Base-by-base conservation (phyloP, 2,797 vertebrate species). In the Myotis myotis region DNA sequence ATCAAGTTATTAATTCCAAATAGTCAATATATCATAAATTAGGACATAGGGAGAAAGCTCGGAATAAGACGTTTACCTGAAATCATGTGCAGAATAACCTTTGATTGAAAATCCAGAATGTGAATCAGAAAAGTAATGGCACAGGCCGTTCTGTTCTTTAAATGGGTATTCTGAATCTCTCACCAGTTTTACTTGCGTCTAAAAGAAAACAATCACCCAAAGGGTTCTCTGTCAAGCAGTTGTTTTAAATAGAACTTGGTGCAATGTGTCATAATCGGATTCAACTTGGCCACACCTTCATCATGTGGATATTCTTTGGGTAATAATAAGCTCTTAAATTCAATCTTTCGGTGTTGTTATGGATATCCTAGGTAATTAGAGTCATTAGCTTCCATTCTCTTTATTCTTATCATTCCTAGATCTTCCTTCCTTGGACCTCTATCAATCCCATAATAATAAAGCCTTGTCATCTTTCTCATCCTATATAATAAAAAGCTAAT, bases 171-270 rank as follows among this genome's bases (percentile, higher is more conserved):
- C 98, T 0, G 98, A 98, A 95, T 99, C 97, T 93, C 96, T 98
- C 97, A 99, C 99, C 10, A 99, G 93, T 97, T 99, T 99, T 87
- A 99, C 97, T 96, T 98, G 97, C 23, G 98, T 99, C 99, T 99
- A 94, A 38, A 98, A 97, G 51, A 97, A 97, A 82, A 95, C 47
- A 66, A 8, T 36, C 25, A 88, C 36, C 20, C 23, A 44, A 74
- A 66, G 33, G 23, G 1, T 76, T 89, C 22, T 85, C 5, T 30
- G 22, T n/a, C 38, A 91, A 4, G 12, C 2, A 30, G 8, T 47
- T 89, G 33, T 47, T 75, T 85, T 44, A 92, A 82, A 33, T 0
- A 57, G 79, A 90, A 41, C 8, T 70, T 74, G 41, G 10, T 33
- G 53, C 3, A 68, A 17, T 7, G 25, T 55, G 15, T 60, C 64